Base-by-base conservation (phyloP, 2,113 vertebrate species). In the Gadus macrocephalus region DNA sequence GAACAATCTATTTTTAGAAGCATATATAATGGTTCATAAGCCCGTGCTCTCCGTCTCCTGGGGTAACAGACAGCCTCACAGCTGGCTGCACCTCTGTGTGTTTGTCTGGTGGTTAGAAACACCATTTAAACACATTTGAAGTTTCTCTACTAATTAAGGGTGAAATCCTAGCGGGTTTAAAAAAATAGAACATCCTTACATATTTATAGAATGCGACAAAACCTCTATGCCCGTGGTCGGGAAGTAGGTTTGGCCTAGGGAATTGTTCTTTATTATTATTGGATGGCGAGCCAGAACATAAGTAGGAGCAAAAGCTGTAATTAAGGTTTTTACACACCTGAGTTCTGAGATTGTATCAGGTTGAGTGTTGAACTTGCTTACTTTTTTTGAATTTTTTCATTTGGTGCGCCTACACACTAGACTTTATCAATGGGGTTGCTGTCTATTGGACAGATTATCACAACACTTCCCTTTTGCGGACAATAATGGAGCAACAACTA, bases 61-160 rank as follows among this genome's bases (percentile, higher is more conserved):
- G 17, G 71, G 60, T 66, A 71, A 35, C 15, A 64, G 68, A 67
- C 49, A 49, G 74, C 64, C 67, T 66, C 67, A 53, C 66, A 74
- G 58, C 73, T 80, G 67, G 58, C 73, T 80, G 67, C 62, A 74
- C 3, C 20, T 35, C 15, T 64, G 20, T 31, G 65, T 69, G 42
- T 58, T 70, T 79, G 20, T 77, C 61, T 53, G 56, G 69, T 49
- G 70, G 59, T 69, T 55, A 69, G 22, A 73, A 28, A 9, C 55
- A n/a, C 55, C 42, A 35, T 68, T 66, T 20, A 35, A 22, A 22
- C n/a, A 64, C 62, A 72, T 72, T 59, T 63, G 62, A 75, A 64
- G 53, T 31, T 58, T 59, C 42, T 53, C 55, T 9, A 28, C 69
- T 81, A 78, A 78, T 81, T 78, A 76, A 67, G 64, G 63, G 66